Evolutionary conservation across 37 sponge, comb jelly and placozoan species (phyloP).

Genomic region (Hexactinellida sp.): DNA sequence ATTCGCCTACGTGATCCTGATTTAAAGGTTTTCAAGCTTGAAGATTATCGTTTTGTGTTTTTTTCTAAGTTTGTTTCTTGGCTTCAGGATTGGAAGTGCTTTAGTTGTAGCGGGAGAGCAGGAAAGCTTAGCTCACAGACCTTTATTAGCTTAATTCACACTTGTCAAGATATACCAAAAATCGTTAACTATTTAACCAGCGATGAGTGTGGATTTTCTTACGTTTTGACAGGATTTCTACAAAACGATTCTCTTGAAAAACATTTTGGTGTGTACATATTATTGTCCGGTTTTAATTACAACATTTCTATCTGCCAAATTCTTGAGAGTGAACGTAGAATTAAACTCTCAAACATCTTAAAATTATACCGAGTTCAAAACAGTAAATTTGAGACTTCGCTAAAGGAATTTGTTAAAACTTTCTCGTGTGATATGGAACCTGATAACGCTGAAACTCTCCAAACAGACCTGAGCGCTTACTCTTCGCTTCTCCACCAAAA

Average conservation of each 20-base stretch:
- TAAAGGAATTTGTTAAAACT: constrained; percentile 12
- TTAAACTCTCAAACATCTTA: constrained; percentile 5
- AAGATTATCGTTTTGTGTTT: not conserved
- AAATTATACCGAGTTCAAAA: not conserved
- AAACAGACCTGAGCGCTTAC: not conserved
- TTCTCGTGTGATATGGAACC: constrained; percentile 4
- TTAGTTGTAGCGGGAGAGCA: not conserved
- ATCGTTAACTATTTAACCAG: constrained; percentile 1
- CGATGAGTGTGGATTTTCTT: not conserved
- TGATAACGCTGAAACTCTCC: not conserved
- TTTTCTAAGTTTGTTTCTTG: constrained; percentile 7
- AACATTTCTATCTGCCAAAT: constrained; percentile 1
- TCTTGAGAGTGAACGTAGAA: constrained; percentile 8
- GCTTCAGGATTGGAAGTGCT: constrained; percentile 13
- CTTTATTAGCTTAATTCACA: constrained; percentile 6
- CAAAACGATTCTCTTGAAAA: constrained; percentile 11
- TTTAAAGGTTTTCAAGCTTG: not conserved
- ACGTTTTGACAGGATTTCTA: constrained; percentile 15
- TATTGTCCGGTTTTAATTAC: constrained; percentile 7
- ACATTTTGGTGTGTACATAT: constrained; percentile 3
- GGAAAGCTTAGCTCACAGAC: constrained; percentile 12
- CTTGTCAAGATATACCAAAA: constrained; percentile 9
- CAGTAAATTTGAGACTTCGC: constrained; percentile 13
- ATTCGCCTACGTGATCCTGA: constrained; percentile 4
- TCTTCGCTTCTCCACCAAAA: constrained; percentile 2